Conservation (phyloP, 2,888 invertebrate species). For the Spilarctia lutea region DNA sequence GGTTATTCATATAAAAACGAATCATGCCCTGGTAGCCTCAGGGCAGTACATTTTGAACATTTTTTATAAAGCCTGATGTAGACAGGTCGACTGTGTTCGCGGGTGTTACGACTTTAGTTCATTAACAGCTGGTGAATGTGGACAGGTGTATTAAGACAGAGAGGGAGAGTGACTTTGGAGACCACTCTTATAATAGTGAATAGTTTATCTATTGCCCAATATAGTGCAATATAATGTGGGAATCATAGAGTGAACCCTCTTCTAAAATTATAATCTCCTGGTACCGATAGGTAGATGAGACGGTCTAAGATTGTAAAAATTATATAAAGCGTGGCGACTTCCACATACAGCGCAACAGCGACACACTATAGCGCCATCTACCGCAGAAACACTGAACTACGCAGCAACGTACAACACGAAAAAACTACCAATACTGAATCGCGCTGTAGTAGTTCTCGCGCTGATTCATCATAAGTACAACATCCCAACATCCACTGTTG, state of each 20-base stretch:
- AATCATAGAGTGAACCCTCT: background rate
- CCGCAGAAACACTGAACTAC: too few relatives aligned
- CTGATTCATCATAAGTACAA: too few relatives aligned
- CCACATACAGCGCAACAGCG: too few relatives aligned
- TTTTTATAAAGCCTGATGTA: constrained; percentile 13
- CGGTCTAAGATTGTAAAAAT: background rate
- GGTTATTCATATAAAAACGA: constrained; percentile 13
- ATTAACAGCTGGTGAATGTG: background rate
- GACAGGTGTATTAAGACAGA: background rate
- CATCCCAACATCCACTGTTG: too few relatives aligned
- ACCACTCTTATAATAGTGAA: background rate
- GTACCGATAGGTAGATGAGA: background rate
- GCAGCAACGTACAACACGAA: too few relatives aligned
- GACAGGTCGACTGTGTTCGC: constrained; percentile 6
- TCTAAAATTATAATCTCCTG: background rate
- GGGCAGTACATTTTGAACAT: constrained; percentile 8
- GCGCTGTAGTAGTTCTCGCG: too few relatives aligned
- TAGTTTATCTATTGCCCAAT: background rate
- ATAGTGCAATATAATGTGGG: background rate
- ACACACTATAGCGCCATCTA: too few relatives aligned
- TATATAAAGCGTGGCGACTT: too few relatives aligned
- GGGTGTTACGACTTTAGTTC: constrained; percentile 3
- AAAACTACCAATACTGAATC: too few relatives aligned
- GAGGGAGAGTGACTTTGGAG: background rate
- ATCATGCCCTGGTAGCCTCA: constrained; percentile 8